Percentiles rank a stretch among this genome's conserved stretches.
phyloP scores from a whole-genome alignment of 2,888 invertebrate genomes.

The Lissonota sp. region DNA sequence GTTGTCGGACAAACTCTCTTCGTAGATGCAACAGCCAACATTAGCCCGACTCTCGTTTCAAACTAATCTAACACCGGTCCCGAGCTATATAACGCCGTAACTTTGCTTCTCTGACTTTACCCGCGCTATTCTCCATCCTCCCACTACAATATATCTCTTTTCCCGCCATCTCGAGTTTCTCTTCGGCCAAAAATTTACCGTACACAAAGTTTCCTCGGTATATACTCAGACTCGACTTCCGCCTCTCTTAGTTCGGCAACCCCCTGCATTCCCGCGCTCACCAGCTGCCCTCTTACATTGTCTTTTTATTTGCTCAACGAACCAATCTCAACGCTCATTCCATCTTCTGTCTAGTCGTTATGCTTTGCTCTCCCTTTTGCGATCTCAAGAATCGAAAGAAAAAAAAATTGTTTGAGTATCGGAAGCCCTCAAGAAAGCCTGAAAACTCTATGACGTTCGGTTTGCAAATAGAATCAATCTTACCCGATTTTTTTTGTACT shows the following conservation, averaged over 20 bases:
- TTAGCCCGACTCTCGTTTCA: slow-evolving; percentile 79
- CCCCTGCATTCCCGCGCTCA: slow-evolving; percentile 43
- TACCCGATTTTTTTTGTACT: slow-evolving; percentile 15
- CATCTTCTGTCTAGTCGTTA: slow-evolving; percentile 46
- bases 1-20: slow-evolving; percentile 78
- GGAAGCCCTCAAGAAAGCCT: slow-evolving; percentile 30
- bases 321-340: slow-evolving; percentile 56
- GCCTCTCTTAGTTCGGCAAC: slow-evolving; percentile 48
- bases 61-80: slow-evolving; percentile 82
- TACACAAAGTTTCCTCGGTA: slow-evolving; percentile 53
- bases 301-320: slow-evolving; percentile 56
- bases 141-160: slow-evolving; percentile 34
- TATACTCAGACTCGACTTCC: slow-evolving; percentile 55
- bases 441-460: slow-evolving; percentile 24
- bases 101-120: slow-evolving; percentile 54
- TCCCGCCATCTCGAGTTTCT: slow-evolving; percentile 49
- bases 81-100: slow-evolving; percentile 68
- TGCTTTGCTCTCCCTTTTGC: slow-evolving; percentile 10
- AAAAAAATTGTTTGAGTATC: neutral
- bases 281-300: slow-evolving; percentile 39
- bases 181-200: slow-evolving; percentile 55
- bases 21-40: slow-evolving; percentile 77
- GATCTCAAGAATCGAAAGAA: slow-evolving; percentile 44
- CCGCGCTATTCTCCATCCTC: slow-evolving; percentile 55
- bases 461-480: slow-evolving; percentile 5